A percentile compares a stretch with the other conserved stretches of the same genome.
phyloP scores from a whole-genome alignment of 2,113 vertebrate genomes.

The Dasyornis broadbenti region DNA sequence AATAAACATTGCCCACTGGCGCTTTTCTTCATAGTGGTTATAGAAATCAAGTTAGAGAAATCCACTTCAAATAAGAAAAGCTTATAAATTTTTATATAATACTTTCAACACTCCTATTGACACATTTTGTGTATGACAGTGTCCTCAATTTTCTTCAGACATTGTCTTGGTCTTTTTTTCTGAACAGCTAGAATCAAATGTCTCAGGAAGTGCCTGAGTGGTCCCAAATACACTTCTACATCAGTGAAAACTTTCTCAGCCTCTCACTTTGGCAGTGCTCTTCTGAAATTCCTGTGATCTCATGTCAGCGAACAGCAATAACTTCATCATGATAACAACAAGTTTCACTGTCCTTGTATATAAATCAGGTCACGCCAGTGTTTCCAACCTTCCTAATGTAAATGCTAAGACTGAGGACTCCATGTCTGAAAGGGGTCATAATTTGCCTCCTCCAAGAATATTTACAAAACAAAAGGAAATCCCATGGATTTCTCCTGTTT shows the following conservation, averaged over 20 bases:
- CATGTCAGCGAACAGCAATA: neutral
- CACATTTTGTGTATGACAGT: neutral
- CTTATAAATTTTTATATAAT: neutral
- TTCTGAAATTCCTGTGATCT: neutral
- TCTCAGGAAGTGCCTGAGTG: neutral
- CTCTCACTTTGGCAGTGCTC: neutral
- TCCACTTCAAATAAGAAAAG: neutral
- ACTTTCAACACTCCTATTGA: neutral
- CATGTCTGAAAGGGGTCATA: neutral
- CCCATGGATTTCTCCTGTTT: neutral
- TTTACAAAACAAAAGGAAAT: neutral
- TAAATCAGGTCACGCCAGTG: neutral
- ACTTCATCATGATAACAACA: neutral
- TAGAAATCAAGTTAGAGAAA: neutral
- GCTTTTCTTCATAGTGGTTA: neutral
- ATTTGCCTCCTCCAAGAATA: neutral
- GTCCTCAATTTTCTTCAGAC: neutral
- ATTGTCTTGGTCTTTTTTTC: neutral
- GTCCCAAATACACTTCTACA: neutral
- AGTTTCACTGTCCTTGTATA: neutral
- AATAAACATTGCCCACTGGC: neutral
- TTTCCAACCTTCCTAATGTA: neutral
- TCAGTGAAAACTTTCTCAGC: neutral
- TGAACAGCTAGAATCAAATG: neutral
- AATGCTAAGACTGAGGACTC: neutral